phyloP scores from a whole-genome alignment of 1,140 invertebrate genomes.

The Drosophila lacertosa region DNA sequence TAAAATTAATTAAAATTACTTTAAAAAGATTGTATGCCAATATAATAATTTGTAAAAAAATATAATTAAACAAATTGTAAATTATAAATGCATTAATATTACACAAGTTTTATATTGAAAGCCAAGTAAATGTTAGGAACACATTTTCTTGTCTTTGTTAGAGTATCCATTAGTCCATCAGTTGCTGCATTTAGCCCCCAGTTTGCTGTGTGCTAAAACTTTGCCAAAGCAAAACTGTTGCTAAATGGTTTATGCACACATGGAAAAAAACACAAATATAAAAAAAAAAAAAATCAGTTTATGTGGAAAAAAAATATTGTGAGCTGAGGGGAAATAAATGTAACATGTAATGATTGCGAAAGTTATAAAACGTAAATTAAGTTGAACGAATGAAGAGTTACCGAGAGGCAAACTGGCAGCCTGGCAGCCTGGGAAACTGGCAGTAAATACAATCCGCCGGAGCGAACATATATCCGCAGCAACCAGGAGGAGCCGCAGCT shows the following conservation, averaged over 20 bases:
- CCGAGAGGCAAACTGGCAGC: constrained; percentile 31
- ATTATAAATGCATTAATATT: no score
- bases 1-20: background rate
- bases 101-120: no score
- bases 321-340: constrained; percentile 60
- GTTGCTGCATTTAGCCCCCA: background rate
- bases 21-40: no score
- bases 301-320: background rate
- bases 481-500: constrained; percentile 33
- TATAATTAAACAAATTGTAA: no score
- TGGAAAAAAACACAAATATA: constrained; percentile 37
- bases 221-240: constrained; percentile 71
- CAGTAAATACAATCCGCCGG: constrained; percentile 27
- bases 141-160: background rate
- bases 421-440: constrained; percentile 16
- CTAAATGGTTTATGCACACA: constrained; percentile 79
- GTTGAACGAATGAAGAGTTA: constrained; percentile 78
- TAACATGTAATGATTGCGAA: constrained; percentile 79
- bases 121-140: no score
- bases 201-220: constrained; percentile 40
- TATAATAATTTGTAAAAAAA: background rate
- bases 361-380: constrained; percentile 82
- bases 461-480: constrained; percentile 9
- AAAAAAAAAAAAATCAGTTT: constrained; percentile 2
- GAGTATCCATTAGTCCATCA: constrained; percentile 22